Evolutionary conservation across 2,797 vertebrate genomes (phyloP).

Genomic region (Brachymystax lenok): DNA sequence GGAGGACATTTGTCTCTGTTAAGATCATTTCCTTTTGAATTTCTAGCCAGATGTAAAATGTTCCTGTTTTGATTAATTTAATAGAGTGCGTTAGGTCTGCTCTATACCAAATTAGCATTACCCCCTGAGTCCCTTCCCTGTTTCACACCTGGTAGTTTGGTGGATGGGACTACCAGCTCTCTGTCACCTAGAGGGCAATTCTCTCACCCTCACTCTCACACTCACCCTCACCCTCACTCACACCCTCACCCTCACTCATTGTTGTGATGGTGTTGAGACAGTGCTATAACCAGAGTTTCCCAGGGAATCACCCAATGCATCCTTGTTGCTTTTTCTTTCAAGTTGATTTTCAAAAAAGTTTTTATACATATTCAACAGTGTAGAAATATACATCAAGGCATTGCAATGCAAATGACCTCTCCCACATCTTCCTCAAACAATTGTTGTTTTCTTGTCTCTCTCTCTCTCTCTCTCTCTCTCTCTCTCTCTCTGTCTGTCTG

Average conservation of each 20-base stretch:
- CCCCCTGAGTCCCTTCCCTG: no score
- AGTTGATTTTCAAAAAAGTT: conserved; percentile 72
- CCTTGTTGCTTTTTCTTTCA: conserved; percentile 76
- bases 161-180: no score
- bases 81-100: no score
- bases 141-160: no score
- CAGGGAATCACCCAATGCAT: conserved; percentile 65
- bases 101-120: no score
- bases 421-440: conserved; percentile 67
- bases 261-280: conserved; percentile 77
- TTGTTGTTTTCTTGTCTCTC: conserved; percentile 49
- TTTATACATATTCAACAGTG: conserved; percentile 72
- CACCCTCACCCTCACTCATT: conserved; percentile 28
- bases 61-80: no score
- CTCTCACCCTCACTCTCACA: conserved; percentile 24
- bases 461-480: background rate
- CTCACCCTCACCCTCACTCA: conserved; percentile 25
- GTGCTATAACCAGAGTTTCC: conserved; percentile 51
- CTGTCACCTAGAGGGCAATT: background rate
- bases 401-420: conserved; percentile 68
- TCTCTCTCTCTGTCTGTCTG: no score
- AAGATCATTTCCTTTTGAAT: no score
- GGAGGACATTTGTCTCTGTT: no score
- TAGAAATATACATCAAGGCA: conserved; percentile 69
- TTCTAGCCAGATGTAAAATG: no score